These are phyloP conservation scores for Ceratosolen solmsi DNA, from an alignment of 1,140 invertebrate species.

Conservation along the genomic window DNA sequence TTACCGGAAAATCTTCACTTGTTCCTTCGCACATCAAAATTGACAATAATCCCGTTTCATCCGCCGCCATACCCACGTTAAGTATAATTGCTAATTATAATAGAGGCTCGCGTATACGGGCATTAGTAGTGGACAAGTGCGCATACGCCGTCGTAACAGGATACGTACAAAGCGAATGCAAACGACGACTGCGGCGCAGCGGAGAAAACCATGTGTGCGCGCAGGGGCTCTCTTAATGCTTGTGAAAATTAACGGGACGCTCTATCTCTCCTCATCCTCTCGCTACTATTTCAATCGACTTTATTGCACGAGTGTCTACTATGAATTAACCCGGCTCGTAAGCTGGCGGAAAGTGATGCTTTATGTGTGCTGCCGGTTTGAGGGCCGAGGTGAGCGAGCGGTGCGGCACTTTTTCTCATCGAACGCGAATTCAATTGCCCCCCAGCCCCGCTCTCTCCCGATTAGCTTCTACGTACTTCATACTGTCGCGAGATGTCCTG, in stretches of 20 bases:
- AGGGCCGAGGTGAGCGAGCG: background rate
- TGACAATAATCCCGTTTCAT: too few relatives aligned
- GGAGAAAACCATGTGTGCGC: background rate
- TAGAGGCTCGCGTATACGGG: background rate
- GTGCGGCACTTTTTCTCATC: background rate
- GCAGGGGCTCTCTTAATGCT: slow-evolving; percentile 8
- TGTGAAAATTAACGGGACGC: slow-evolving; percentile 11
- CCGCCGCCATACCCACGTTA: background rate
- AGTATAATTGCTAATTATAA: background rate
- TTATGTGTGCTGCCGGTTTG: too few relatives aligned
- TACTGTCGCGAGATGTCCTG: background rate
- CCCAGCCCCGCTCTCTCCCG: too few relatives aligned
- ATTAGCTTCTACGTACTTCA: background rate
- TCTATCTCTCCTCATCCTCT: background rate
- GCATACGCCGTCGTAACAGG: background rate
- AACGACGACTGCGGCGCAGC: background rate
- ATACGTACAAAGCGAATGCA: background rate
- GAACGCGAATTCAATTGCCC: slow-evolving; percentile 13
- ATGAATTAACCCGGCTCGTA: background rate
- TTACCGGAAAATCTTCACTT: too few relatives aligned
- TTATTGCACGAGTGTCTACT: background rate
- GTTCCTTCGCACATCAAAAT: too few relatives aligned
- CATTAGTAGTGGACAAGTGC: background rate
- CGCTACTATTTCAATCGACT: slow-evolving; percentile 26
- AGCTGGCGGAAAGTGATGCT: background rate